A percentile compares a stretch with the other conserved stretches of the same genome.
Conservation (phyloP, 2,888 invertebrate species). For the Serripes groenlandicus region DNA sequence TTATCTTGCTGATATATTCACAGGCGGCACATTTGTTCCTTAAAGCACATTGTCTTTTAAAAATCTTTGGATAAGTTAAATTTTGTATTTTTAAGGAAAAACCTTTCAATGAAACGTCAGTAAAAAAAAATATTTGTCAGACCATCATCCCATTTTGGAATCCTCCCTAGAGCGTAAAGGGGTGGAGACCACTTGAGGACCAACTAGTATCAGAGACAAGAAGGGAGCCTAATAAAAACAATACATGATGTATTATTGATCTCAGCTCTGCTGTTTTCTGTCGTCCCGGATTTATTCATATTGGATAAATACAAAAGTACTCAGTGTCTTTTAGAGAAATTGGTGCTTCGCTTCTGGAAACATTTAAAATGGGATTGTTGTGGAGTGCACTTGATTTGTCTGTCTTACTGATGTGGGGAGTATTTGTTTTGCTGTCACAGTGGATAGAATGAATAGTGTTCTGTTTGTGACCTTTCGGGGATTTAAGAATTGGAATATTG, state of each 20-base stretch:
- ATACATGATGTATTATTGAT: slow-evolving; percentile 28
- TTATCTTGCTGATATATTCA: too few relatives aligned
- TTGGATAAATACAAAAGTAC: slow-evolving; percentile 30
- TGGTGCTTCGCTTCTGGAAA: slow-evolving; percentile 5
- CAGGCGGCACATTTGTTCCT: too few relatives aligned
- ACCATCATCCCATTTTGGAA: too few relatives aligned
- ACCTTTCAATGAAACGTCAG: too few relatives aligned
- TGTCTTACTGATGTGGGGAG: slow-evolving; percentile 1
- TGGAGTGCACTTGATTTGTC: slow-evolving; percentile 20
- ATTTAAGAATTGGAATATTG: too few relatives aligned
- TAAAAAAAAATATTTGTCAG: too few relatives aligned
- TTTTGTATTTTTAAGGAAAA: too few relatives aligned
- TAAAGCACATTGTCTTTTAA: too few relatives aligned
- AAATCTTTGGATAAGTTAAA: too few relatives aligned
- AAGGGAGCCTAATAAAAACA: slow-evolving; percentile 20
- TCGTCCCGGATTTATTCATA: slow-evolving; percentile 22
- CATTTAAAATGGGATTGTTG: slow-evolving; percentile 15
- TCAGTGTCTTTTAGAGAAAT: slow-evolving; percentile 18
- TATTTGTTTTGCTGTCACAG: slow-evolving; percentile 7
- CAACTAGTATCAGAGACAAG: background rate
- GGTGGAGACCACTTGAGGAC: background rate
- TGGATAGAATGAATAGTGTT: slow-evolving; percentile 13
- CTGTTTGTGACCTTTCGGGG: background rate
- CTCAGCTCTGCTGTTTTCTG: slow-evolving; percentile 17
- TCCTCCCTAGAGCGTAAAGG: too few relatives aligned